phyloP scores from a whole-genome alignment of 2,113 vertebrate species.

The Rhinogobius similis region DNA sequence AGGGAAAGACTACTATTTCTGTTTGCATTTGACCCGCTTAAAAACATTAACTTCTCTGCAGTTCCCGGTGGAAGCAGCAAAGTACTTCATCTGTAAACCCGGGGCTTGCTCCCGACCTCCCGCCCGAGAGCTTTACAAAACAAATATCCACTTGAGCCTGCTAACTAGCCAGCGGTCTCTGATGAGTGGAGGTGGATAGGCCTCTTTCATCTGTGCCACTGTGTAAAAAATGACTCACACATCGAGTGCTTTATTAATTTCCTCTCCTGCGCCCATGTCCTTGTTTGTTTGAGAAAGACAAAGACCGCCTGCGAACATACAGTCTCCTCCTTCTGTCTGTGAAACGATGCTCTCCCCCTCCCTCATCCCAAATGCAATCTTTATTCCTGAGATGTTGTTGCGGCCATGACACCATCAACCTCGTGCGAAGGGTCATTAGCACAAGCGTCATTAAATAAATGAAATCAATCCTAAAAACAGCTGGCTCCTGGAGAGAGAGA shows the following conservation, averaged over 20 bases:
- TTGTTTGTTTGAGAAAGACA: conserved; percentile 73
- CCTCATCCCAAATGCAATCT: conserved; percentile 58
- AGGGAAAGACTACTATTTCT: conserved; percentile 39
- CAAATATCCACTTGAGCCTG: conserved; percentile 48
- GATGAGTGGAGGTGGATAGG: conserved; percentile 58
- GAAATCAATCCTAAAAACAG: conserved; percentile 86
- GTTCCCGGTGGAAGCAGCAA: conserved; percentile 40
- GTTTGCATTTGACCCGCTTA: conserved; percentile 33
- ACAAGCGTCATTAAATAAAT: conserved; percentile 84
- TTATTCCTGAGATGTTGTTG: conserved; percentile 64
- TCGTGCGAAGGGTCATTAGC: conserved; percentile 78
- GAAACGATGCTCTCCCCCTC: conserved; percentile 44
- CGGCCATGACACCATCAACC: conserved; percentile 78
- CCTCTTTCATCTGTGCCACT: conserved; percentile 57
- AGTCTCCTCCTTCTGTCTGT: conserved; percentile 31
- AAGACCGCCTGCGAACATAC: conserved; percentile 51
- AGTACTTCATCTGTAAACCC: conserved; percentile 39
- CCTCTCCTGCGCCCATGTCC: conserved; percentile 54
- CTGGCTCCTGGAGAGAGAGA: conserved; percentile 71
- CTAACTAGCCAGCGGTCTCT: conserved; percentile 43
- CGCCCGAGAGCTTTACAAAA: conserved; percentile 41
- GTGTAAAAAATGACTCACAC: conserved; percentile 50
- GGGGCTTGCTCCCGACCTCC: conserved; percentile 34
- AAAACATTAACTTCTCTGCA: conserved; percentile 43
- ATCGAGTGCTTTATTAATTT: conserved; percentile 66